Conservation (phyloP, 1,140 invertebrate genomes). For the Reticulitermes speratus region DNA sequence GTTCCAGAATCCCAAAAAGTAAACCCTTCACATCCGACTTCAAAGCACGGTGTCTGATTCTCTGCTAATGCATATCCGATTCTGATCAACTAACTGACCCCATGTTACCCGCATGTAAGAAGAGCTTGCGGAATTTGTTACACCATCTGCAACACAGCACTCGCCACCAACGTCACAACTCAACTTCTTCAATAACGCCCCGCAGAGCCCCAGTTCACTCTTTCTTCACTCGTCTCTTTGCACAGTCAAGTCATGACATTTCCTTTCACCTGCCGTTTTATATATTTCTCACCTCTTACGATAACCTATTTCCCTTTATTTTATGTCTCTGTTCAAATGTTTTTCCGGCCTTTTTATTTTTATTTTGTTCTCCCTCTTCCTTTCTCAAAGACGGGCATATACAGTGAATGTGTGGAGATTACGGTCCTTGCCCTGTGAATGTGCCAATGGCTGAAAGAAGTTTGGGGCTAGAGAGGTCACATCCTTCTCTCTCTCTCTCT, state of each 20-base stretch:
- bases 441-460: neutral
- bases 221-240: neutral
- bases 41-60: too few species aligned
- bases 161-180: too few species aligned
- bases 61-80: too few species aligned
- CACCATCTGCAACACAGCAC: too few species aligned
- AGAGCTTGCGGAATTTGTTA: too few species aligned
- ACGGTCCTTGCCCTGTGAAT: neutral
- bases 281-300: neutral
- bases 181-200: too few species aligned
- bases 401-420: conserved; percentile 22
- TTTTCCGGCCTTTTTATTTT: conserved; percentile 22
- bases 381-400: neutral
- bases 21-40: too few species aligned
- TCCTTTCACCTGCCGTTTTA: neutral
- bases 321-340: conserved; percentile 18
- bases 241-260: neutral
- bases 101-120: too few species aligned
- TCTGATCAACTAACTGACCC: too few species aligned
- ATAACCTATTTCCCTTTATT: neutral
- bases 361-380: neutral
- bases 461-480: neutral
- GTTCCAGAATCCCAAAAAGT: too few species aligned
- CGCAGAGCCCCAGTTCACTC: neutral
- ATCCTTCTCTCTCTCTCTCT: neutral